Percentiles rank a stretch among this genome's conserved stretches.
phyloP scores from a whole-genome alignment of 2,113 vertebrate genomes.

The Carassius carassius region DNA sequence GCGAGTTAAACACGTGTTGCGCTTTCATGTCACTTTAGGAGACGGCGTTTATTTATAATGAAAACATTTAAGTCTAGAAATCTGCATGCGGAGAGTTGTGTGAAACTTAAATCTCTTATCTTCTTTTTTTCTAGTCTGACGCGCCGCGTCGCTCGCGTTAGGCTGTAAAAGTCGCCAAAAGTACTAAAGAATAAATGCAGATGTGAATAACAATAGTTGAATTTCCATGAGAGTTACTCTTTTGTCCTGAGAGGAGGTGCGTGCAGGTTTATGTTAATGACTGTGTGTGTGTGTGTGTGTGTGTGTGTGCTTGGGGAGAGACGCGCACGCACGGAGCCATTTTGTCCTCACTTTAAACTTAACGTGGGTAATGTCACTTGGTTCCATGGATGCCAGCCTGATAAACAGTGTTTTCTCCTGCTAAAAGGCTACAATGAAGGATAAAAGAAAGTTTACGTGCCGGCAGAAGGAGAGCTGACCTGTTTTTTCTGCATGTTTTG shows the following conservation, averaged over 20 bases:
- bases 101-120: not conserved
- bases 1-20: not conserved
- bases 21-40: not conserved
- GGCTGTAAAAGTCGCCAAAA: conserved; percentile 16
- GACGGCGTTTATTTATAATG: not conserved
- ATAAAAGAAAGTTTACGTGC: conserved; percentile 62
- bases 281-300: conserved; percentile 77
- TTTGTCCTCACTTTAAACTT: conserved; percentile 84
- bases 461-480: conserved; percentile 70
- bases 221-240: conserved; percentile 43
- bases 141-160: not conserved
- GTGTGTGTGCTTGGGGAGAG: conserved; percentile 71
- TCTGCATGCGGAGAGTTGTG: not conserved
- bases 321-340: conserved; percentile 81
- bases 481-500: conserved; percentile 36
- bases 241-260: conserved; percentile 36
- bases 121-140: not conserved
- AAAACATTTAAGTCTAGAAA: not conserved
- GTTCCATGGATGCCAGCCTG: conserved; percentile 68
- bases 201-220: conserved; percentile 25
- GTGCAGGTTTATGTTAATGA: conserved; percentile 55
- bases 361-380: conserved; percentile 69
- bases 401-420: conserved; percentile 51
- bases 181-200: conserved; percentile 14
- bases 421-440: conserved; percentile 70